Base-by-base conservation (phyloP, 2,888 invertebrate genomes). In the Nezara viridula region DNA sequence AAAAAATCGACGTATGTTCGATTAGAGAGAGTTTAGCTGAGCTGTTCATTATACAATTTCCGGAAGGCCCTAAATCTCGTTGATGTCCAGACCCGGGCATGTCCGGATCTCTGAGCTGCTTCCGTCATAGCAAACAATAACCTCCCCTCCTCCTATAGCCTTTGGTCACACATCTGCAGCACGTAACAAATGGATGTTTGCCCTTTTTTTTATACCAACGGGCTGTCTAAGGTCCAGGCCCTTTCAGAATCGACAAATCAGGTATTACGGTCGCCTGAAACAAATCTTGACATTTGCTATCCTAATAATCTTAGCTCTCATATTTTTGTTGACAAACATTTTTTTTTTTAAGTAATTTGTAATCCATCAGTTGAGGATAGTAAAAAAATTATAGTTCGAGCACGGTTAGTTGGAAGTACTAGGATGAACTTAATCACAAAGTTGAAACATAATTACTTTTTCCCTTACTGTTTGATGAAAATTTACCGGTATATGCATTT, bases 11-110 rank as follows among this genome's bases (percentile, higher is more conserved):
- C 21, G 81, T n/a, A n/a, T 2, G 44, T 10, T 6, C n/a, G n/a
- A 47, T 40, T 5, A 40, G 77, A 40, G 40, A 77, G 40, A 9
- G 77, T 24, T 40, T 19, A 44, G 44, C 81, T 81, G 81, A n/a
- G 44, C 81, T 81, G 81, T 81, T 81, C 44, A 81, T 81, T 81
- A 47, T 81, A 81, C 44, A 81, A 81, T 81, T 44, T 81, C 81
- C 81, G 81, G 81, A 10, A 44, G n/a, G n/a, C n/a, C 40, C 81
- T 81, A 81, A 81, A 81, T 81, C 44, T 44, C n/a, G 44, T n/a
- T 14, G 37, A 81, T n/a, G 81, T 24, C 81, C 44, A 40, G 81
- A 12, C 14, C 12, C 81, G 81, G 24, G n/a, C n/a, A n/a, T n/a
- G n/a, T 47, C 44, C 44, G 7, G 44, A n/a, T n/a, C n/a, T n/a